These are phyloP conservation scores for Rhynchonycteris naso DNA, from an alignment of 2,797 vertebrate species.

Conservation along the genomic window DNA sequence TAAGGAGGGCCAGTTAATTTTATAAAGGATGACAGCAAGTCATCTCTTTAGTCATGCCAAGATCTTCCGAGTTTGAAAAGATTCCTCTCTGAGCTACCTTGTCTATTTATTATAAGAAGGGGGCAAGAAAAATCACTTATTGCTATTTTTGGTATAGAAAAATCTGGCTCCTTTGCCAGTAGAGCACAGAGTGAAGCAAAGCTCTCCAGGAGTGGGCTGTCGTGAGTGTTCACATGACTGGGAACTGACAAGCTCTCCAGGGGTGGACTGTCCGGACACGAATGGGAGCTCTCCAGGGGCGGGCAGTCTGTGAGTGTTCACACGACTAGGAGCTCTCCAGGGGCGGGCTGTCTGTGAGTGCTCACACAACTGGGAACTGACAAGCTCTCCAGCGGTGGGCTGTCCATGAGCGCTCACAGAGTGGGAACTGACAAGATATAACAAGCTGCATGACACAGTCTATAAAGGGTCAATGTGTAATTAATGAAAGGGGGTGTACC, in stretches of 20 bases:
- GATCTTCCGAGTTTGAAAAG: constrained; percentile 52
- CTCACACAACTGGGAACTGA: no score
- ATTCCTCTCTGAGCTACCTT: constrained; percentile 47
- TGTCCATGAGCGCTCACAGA: neutral
- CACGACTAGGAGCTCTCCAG: neutral
- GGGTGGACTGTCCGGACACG: neutral
- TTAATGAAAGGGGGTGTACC: neutral
- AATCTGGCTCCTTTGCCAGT: neutral
- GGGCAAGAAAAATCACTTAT: neutral
- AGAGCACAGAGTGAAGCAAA: neutral
- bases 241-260: neutral
- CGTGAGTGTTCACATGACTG: neutral
- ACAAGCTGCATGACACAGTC: neutral
- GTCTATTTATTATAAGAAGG: constrained; percentile 57
- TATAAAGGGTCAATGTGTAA: neutral
- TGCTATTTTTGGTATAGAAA: constrained; percentile 65
- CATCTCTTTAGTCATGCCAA: constrained; percentile 38
- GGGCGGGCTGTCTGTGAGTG: no score
- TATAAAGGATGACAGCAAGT: constrained; percentile 36
- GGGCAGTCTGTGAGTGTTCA: neutral
- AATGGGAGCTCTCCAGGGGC: neutral
- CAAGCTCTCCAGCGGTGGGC: neutral
- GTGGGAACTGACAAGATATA: neutral
- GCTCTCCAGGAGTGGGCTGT: neutral
- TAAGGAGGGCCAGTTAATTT: constrained; percentile 31